Percentiles rank a stretch among this genome's conserved stretches.
These are phyloP conservation scores for Anarsia innoxiella DNA, from an alignment of 2,888 invertebrate genomes.

Conservation along the genomic window DNA sequence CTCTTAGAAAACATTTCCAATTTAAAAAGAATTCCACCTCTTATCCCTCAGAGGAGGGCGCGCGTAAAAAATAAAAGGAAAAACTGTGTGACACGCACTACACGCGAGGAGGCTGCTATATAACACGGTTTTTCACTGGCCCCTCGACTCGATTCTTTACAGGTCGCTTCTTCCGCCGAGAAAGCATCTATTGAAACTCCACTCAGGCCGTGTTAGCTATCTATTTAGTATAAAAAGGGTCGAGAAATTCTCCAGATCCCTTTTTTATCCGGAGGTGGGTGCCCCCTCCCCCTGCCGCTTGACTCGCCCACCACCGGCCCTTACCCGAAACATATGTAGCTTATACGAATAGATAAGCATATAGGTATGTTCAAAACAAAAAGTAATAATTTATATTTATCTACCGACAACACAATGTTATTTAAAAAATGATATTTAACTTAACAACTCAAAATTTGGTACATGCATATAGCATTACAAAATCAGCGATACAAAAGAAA, in stretches of 20 bases:
- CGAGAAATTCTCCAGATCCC: conserved; percentile 68
- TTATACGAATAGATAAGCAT: too few species aligned
- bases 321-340: not conserved
- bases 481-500: too few species aligned
- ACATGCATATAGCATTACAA: too few species aligned
- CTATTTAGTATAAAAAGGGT: conserved; percentile 76
- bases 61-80: conserved; percentile 73
- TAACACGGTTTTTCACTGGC: conserved; percentile 46
- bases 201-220: conserved; percentile 75
- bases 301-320: conserved; percentile 3
- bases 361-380: too few species aligned
- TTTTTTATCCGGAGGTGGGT: conserved; percentile 64
- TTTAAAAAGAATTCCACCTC: conserved; percentile 73
- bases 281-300: conserved; percentile 28
- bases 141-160: conserved; percentile 66
- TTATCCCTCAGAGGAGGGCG: conserved; percentile 68
- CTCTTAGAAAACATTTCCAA: conserved; percentile 76
- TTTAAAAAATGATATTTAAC: too few species aligned
- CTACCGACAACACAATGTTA: too few species aligned
- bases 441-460: too few species aligned
- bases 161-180: conserved; percentile 71
- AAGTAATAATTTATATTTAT: too few species aligned
- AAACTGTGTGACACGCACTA: conserved; percentile 61
- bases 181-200: conserved; percentile 75
- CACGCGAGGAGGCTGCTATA: conserved; percentile 33